Conservation (phyloP, 2,797 vertebrate species). For the Emys orbicularis region DNA sequence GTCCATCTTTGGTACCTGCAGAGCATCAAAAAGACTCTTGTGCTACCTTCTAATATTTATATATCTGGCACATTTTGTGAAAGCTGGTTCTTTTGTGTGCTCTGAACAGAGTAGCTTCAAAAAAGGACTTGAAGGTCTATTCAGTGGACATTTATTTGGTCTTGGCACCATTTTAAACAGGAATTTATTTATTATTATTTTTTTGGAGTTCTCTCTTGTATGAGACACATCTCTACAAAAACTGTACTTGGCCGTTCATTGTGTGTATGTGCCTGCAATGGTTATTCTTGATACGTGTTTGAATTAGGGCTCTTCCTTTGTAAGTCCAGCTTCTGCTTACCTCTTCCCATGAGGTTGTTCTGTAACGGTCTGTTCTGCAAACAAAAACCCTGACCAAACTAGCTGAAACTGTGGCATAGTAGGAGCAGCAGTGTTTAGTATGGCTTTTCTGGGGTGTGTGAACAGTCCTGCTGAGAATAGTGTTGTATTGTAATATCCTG, state of each 20-base stretch:
- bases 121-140: not conserved
- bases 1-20: not conserved
- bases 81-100: not conserved
- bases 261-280: accelerated
- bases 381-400: conserved; percentile 51
- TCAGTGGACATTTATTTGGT: not conserved
- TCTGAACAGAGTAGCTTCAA: not conserved
- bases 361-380: not conserved
- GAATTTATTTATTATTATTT: not conserved
- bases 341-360: not conserved
- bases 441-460: conserved; percentile 29
- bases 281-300: not conserved
- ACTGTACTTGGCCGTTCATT: accelerated
- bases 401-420: conserved; percentile 55
- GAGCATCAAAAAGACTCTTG: not conserved
- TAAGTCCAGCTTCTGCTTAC: not conserved
- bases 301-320: not conserved
- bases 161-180: not conserved
- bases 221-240: not conserved
- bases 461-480: conserved; percentile 53
- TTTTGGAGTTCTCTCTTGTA: not conserved
- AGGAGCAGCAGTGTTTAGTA: conserved; percentile 29
- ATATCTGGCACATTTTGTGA: not conserved
- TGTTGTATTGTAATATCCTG: conserved; percentile 66
- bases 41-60: not conserved